Evolutionary conservation across 1,140 invertebrate genomes (phyloP), one percentile per base, ranked within the genome.

Genomic region (Ladona fulva): DNA sequence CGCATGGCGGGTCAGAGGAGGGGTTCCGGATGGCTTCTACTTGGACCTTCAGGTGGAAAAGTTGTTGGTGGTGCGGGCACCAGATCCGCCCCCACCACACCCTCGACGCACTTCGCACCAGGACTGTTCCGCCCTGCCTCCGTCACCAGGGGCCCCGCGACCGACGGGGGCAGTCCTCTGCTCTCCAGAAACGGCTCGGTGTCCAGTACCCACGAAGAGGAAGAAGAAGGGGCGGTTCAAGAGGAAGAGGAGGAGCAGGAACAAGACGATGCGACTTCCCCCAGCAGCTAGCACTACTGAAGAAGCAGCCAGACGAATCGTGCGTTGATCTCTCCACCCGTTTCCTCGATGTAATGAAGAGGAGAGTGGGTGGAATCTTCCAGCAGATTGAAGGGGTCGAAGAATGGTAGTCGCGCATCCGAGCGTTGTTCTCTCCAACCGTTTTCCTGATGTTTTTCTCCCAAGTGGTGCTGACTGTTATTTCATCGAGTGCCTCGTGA

Each of bases 1-100:
- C 1, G n/a, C 5, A 5, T 14, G 24, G 24, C 3, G 16, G 74
- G 24, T 0, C 24, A 42, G 74, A 14, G 74, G 37, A 42, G 24
- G 10, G 74, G 74, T 3, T 75, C 24, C 5, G 24, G 24, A 19
- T 75, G 74, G 37, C 74, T 42, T 16, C 19, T 25, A 1, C 19
- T 25, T 1, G 74, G 37, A 5, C 10, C 74, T 3, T 24, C 24
- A 5, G 24, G 74, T 24, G 14, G 19, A 3, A 25, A 25, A 25
- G 19, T 24, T 3, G 66, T 74, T 1, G 66, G 66, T 24, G 37
- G 74, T 16, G 74, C 25, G 22, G 22, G 22, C 10, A 25, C 74
- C 74, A 85, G 91, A 24, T 93, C 92, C 0, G 92, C 92, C 0
- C 92, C 92, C 0, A 92, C 91, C 1, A 94, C 92, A 0, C 92